These are phyloP conservation scores for Hyperoplus lanceolatus DNA, from an alignment of 2,797 vertebrate genomes.

Conservation along the genomic window DNA sequence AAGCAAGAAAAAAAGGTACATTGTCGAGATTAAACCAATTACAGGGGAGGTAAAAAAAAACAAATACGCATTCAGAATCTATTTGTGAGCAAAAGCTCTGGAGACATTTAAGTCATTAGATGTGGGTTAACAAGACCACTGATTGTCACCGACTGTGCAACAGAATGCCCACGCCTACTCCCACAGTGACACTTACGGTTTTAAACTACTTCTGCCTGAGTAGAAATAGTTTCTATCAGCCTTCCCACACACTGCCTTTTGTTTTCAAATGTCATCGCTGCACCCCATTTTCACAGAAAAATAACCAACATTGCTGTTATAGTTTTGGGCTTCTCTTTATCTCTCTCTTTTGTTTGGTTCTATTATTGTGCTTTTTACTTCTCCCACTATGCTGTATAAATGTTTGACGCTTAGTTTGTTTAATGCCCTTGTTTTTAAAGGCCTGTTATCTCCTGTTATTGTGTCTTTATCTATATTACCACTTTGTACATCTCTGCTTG, in stretches of 20 bases:
- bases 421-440: neutral
- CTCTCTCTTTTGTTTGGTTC: constrained; percentile 22
- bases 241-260: constrained; percentile 45
- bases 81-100: constrained; percentile 27
- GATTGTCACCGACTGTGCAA: constrained; percentile 39
- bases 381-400: neutral
- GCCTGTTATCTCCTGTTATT: neutral
- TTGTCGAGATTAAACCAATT: constrained; percentile 1
- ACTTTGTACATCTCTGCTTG: constrained; percentile 11
- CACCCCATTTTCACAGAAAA: constrained; percentile 34
- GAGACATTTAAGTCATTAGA: constrained; percentile 38
- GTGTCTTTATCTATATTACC: neutral
- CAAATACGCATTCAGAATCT: constrained; percentile 8
- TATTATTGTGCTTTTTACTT: neutral
- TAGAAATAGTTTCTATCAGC: constrained; percentile 41
- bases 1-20: neutral
- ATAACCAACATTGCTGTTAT: neutral
- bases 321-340: neutral
- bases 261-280: constrained; percentile 56
- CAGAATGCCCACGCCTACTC: constrained; percentile 57
- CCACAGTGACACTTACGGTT: constrained; percentile 58
- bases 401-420: constrained; percentile 7
- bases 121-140: constrained; percentile 25
- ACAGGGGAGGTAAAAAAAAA: constrained; percentile 7
- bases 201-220: constrained; percentile 47